phyloP scores from a whole-genome alignment of 2,888 invertebrate species.

The Melangyna quadrimaculata region DNA sequence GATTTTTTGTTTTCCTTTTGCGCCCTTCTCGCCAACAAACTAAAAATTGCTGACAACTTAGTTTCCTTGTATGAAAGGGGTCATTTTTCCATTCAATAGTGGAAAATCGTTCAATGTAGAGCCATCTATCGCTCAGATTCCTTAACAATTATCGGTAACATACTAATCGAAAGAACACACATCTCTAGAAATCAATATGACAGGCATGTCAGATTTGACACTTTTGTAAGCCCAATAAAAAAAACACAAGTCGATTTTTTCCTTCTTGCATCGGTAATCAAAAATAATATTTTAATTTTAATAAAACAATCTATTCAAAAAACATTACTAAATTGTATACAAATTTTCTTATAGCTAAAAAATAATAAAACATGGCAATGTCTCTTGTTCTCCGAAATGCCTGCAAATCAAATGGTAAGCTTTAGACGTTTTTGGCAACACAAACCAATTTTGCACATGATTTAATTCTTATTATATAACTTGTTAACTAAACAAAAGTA shows the following conservation, averaged over 20 bases:
- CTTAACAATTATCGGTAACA: neutral
- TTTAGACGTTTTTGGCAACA: neutral
- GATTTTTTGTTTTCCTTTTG: too few relatives aligned
- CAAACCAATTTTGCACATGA: neutral
- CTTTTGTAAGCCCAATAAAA: neutral
- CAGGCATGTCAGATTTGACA: constrained; percentile 32
- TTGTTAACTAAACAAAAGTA: constrained; percentile 18
- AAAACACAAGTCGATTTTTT: constrained; percentile 44
- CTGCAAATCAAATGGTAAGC: constrained; percentile 76
- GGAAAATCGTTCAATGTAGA: too few relatives aligned
- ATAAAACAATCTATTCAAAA: neutral
- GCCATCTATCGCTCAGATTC: neutral
- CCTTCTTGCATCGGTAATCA: constrained; percentile 4
- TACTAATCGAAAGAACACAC: neutral
- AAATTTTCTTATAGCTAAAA: neutral
- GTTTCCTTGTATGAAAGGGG: too few relatives aligned
- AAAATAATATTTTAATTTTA: neutral
- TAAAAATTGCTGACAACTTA: too few relatives aligned
- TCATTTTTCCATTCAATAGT: too few relatives aligned
- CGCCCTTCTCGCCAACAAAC: too few relatives aligned
- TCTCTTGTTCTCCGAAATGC: constrained; percentile 76
- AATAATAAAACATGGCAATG: constrained; percentile 75
- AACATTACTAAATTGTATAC: neutral
- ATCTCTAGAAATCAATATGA: neutral
- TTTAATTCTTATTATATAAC: constrained; percentile 77